Evolutionary conservation across 2,888 invertebrate genomes (phyloP).

Genomic region (Himalopsyche anomala): DNA sequence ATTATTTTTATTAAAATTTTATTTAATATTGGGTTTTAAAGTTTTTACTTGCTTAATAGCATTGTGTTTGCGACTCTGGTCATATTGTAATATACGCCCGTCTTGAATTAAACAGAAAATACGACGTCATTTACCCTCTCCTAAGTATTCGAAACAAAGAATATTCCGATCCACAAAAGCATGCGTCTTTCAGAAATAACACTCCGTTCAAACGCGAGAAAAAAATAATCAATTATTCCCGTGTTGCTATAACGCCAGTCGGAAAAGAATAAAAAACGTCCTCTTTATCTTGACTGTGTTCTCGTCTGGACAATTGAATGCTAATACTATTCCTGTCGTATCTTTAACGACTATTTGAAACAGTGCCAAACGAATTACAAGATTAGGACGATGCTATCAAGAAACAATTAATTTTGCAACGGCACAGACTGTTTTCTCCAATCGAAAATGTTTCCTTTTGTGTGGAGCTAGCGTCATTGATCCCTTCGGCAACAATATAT

Average conservation of each 20-base stretch:
- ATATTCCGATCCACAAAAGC: background rate
- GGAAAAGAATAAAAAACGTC: constrained; percentile 18
- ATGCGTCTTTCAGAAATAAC: background rate
- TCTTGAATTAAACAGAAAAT: too few species aligned
- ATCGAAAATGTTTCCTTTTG: constrained; percentile 7
- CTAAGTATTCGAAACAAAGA: background rate
- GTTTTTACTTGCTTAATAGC: too few species aligned
- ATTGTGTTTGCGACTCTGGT: too few species aligned
- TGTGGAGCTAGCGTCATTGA: background rate
- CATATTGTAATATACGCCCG: too few species aligned
- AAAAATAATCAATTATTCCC: constrained; percentile 31
- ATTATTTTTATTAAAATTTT: too few species aligned
- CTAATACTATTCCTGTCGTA: constrained; percentile 54
- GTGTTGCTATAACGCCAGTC: background rate
- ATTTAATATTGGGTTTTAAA: too few species aligned
- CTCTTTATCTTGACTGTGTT: constrained; percentile 41
- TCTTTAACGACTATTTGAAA: constrained; percentile 56
- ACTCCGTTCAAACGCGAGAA: background rate
- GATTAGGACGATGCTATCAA: constrained; percentile 50
- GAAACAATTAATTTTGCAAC: constrained; percentile 27
- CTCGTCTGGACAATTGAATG: constrained; percentile 57
- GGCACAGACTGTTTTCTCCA: background rate
- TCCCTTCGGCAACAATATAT: background rate
- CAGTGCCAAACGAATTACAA: constrained; percentile 55
- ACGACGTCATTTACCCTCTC: too few species aligned